Evolutionary conservation across 2,113 vertebrate genomes (phyloP), one percentile per base, ranked within the genome.

Genomic region (Syngnathus typhle): DNA sequence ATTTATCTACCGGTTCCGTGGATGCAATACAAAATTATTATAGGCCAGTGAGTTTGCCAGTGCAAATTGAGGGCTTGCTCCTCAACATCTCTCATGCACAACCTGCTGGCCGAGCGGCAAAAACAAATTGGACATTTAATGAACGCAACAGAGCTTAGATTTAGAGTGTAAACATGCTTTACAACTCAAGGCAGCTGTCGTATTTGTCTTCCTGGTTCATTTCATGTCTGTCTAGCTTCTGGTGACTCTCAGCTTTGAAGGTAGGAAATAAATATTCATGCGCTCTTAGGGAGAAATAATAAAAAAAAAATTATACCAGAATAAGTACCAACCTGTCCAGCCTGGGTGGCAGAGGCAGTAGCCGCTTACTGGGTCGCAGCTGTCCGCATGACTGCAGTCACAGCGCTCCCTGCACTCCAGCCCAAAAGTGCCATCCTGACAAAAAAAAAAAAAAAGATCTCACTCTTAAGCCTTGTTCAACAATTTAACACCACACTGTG

Each of bases 301-400:
- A 1, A 27, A 32, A 32, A 32, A 32, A 32, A 32, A 63, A 44
- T 23, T 16, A 62, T 21, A 62, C n/a, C 23, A 44, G 41, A 62
- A 51, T 38, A 41, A 72, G 55, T 52, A 77, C 84, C 90, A 84
- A 99, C 97, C 97, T 91, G 95, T 98, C 96, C 96, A 99, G 23
- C 97, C 97, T 0, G 96, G 93, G 11, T 95, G 90, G 81, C 97
- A 99, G 87, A 91, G 95, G 82, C 97, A 99, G 83, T 95, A 93
- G 5, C 97, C 97, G 0, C 92, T 95, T 78, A 95, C 80, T 12
- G 94, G 90, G 46, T 98, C 94, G 2, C 97, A 99, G 55, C 95
- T 94, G 3, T 96, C 92, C 0, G 95, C 95, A 0, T 98, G 97
- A 87, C 90, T 93, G 58, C 97, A 99, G 83, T 98, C 95, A 81